Conservation (phyloP, 2,888 invertebrate species). For the Andrena flavipes region DNA sequence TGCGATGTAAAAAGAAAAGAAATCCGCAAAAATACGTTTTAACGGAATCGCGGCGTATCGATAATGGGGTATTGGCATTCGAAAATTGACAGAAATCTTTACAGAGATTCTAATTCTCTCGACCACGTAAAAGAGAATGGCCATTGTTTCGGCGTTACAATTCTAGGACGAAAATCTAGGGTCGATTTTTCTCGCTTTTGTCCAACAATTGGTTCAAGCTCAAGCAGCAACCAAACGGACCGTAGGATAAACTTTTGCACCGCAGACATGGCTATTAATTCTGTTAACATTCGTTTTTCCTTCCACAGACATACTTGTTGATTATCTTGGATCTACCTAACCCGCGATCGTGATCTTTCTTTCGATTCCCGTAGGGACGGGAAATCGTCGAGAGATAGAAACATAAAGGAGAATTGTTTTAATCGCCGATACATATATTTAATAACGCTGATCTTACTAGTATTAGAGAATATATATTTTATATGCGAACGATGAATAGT, state of each 20-base stretch:
- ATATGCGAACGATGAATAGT: conserved; percentile 60
- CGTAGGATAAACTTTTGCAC: conserved; percentile 43
- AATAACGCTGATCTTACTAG: conserved; percentile 50
- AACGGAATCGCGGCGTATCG: background rate
- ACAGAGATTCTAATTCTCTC: background rate
- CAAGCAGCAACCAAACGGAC: conserved; percentile 15
- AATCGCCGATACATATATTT: conserved; percentile 50
- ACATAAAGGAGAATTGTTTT: conserved; percentile 23
- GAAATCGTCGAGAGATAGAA: conserved; percentile 13
- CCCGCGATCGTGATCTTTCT: conserved; percentile 17
- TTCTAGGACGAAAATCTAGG: conserved; percentile 4
- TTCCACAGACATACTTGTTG: conserved; percentile 43
- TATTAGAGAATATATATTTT: conserved; percentile 61
- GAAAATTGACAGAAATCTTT: conserved; percentile 7
- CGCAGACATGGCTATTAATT: conserved; percentile 61
- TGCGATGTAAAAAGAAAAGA: conserved; percentile 25
- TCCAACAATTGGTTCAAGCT: conserved; percentile 21
- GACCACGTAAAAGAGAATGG: too few species aligned
- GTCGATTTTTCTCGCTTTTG: conserved; percentile 26
- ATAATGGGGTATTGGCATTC: conserved; percentile 9
- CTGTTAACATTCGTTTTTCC: conserved; percentile 38
- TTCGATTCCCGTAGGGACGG: conserved; percentile 7
- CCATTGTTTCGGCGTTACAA: background rate
- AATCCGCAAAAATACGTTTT: conserved; percentile 14
- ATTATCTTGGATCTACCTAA: background rate